Base-by-base conservation (phyloP, 2,797 vertebrate genomes). In the Arremon brunneinucha region DNA sequence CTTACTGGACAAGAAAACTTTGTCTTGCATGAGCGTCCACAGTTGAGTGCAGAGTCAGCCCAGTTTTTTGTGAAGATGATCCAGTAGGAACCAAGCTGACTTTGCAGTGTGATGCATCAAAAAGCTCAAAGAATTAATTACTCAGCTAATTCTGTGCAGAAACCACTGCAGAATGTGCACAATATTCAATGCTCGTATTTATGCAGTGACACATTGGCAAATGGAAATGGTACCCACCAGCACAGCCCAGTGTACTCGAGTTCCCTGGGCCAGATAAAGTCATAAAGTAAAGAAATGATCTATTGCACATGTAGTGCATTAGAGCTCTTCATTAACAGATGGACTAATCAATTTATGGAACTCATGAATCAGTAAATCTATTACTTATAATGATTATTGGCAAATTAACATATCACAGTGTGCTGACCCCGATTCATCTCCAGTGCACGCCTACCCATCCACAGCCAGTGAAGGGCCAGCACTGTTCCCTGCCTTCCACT, bases 291-390 rank as follows among this genome's bases (percentile, higher is more conserved):
- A 94, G 74, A 87, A 94, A 96, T 91, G 74, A 96, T 96, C 87
- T 94, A 94, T 80, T 8, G 4, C 62, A 47, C 76, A 75, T 26
- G 60, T 47, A 96, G 76, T 90, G 39, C 93, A 90, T 85, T 89
- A 95, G 72, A 95, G 63, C 87, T 97, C 97, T 97, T 97, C 93
- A 97, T 97, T 97, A 97, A 97, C 93, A 93, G 81, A 81, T 85
- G 50, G 47, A 90, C 89, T 76, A 94, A 97, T 96, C 96, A 95
- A 97, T 97, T 97, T 96, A 96, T 95, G 93, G 96, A 97, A 97
- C 94, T 90, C 90, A 89, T 95, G 95, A 95, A 94, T 97, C 96
- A 96, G 93, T 86, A 93, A 87, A 95, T 90, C 90, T 89, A 93
- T 96, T 97, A 91, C 91, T 94, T 95, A 89, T n/a, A 95, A 93